phyloP scores from a whole-genome alignment of 2,888 invertebrate species.

The Agrenia bidenticulata region DNA sequence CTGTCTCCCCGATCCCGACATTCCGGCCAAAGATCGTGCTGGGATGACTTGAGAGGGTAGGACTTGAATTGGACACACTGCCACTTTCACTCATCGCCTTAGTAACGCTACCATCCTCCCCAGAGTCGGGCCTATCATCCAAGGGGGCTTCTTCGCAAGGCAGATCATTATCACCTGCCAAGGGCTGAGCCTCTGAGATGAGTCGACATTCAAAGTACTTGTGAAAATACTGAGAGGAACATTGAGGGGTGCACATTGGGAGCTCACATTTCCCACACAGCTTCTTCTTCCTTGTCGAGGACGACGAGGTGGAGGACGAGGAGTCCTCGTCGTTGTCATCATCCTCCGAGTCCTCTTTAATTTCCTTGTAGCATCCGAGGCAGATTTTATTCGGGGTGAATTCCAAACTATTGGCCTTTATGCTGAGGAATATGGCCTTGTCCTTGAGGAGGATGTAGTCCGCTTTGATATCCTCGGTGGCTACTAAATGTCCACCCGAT shows the following conservation, averaged over 20 bases:
- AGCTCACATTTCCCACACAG: conserved; percentile 44
- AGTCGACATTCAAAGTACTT: conserved; percentile 50
- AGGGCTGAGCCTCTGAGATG: conserved; percentile 36
- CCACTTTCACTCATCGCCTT: too few relatives aligned
- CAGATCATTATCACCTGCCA: background rate
- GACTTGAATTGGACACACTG: too few relatives aligned
- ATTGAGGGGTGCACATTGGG: conserved; percentile 43
- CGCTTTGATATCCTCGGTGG: conserved; percentile 68
- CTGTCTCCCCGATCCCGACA: conserved; percentile 32
- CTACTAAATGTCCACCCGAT: conserved; percentile 69
- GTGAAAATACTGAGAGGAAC: conserved; percentile 48
- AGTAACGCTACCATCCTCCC: too few relatives aligned
- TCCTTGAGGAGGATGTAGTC: conserved; percentile 74
- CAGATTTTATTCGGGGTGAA: conserved; percentile 67
- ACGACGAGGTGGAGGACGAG: conserved; percentile 16
- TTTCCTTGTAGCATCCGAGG: conserved; percentile 70
- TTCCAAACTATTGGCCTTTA: conserved; percentile 61
- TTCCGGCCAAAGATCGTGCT: background rate
- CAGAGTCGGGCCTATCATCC: background rate
- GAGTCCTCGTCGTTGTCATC: conserved; percentile 19
- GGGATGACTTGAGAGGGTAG: background rate
- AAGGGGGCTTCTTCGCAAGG: background rate
- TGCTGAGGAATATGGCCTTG: conserved; percentile 73
- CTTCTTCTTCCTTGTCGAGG: conserved; percentile 15
- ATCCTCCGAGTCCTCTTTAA: conserved; percentile 27